Evolutionary conservation across 2,797 vertebrate genomes (phyloP), one percentile per base, ranked within the genome.

Genomic region (Alcedo atthis): DNA sequence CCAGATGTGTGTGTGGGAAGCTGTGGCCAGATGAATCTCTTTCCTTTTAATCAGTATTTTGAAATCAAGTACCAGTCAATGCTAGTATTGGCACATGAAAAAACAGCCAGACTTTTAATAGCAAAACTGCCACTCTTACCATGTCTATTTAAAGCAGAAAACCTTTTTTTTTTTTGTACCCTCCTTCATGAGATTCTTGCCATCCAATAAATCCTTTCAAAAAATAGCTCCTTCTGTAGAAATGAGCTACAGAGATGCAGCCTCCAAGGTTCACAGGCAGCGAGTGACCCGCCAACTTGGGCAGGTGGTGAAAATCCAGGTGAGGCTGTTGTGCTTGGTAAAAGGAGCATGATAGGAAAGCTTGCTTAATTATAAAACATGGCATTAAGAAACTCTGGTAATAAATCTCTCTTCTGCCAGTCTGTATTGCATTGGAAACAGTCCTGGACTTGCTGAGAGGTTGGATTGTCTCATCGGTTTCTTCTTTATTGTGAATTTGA

Each of bases 331-430:
- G 1, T 68, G 43, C 43, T 46, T 49, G 71, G 58, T 88, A 26
- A 12, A 69, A 66, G 40, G 30, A 81, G 25, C 53, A 14, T 2
- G 8, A 43, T 19, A 81, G 53, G 64, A 84, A 40, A 20, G 45
- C 57, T 88, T 80, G 68, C 49, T 89, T 25, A 67, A 76, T 49
- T 79, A 24, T 35, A 67, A 87, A 86, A 43, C 4, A 3, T 5
- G 10, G 57, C 37, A 61, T 92, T 92, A 74, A 84, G 75, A 90
- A 92, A 64, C 53, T 1, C 10, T 33, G 71, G 71, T 70, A 49
- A 71, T 93, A 93, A 94, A 91, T 92, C 81, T 91, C 46, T 94
- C 81, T 77, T 76, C 64, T 71, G 46, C 45, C 53, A 48, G 42
- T 75, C 46, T 30, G 1, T 20, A 2, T 77, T 81, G 74, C 61